A percentile compares a stretch with the other conserved stretches of the same genome.
phyloP scores from a whole-genome alignment of 2,113 vertebrate genomes.

The Mobula hypostoma region DNA sequence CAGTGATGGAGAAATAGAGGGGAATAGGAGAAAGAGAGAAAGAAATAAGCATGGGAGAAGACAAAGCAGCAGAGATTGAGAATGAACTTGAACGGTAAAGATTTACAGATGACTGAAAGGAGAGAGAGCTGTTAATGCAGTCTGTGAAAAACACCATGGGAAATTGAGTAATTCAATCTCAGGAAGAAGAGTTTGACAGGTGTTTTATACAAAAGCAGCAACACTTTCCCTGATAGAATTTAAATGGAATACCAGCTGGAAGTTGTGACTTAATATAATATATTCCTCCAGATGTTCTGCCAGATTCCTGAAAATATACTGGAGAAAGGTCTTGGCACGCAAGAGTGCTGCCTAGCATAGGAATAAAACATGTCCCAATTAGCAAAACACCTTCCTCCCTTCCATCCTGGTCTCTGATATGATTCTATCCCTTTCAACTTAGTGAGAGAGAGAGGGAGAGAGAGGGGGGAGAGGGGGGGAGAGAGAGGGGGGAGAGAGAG shows the following conservation, averaged over 20 bases:
- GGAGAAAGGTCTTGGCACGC: constrained; percentile 56
- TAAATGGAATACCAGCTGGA: constrained; percentile 62
- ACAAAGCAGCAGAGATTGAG: background rate
- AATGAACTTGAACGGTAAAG: constrained; percentile 55
- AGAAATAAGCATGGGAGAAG: too few species aligned
- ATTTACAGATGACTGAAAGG: constrained; percentile 43
- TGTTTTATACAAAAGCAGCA: constrained; percentile 46
- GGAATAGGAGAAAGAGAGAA: background rate
- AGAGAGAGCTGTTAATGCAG: constrained; percentile 56
- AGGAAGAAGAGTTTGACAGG: constrained; percentile 43
- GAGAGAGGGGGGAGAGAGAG: too few species aligned
- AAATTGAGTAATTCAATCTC: constrained; percentile 19
- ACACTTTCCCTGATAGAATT: constrained; percentile 65
- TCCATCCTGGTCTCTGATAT: too few species aligned
- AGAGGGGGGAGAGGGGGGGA: too few species aligned
- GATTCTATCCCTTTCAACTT: background rate
- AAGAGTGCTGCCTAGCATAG: constrained; percentile 48
- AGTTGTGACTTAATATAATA: constrained; percentile 66
- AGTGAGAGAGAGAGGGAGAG: too few species aligned
- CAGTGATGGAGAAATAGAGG: background rate
- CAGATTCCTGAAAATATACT: constrained; percentile 63
- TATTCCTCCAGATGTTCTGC: constrained; percentile 72
- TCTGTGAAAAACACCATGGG: constrained; percentile 43
- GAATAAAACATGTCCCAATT: constrained; percentile 51
- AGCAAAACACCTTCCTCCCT: constrained; percentile 43